These are phyloP conservation scores for Lepidurus arcticus DNA, from an alignment of 1,140 invertebrate genomes.

Conservation along the genomic window DNA sequence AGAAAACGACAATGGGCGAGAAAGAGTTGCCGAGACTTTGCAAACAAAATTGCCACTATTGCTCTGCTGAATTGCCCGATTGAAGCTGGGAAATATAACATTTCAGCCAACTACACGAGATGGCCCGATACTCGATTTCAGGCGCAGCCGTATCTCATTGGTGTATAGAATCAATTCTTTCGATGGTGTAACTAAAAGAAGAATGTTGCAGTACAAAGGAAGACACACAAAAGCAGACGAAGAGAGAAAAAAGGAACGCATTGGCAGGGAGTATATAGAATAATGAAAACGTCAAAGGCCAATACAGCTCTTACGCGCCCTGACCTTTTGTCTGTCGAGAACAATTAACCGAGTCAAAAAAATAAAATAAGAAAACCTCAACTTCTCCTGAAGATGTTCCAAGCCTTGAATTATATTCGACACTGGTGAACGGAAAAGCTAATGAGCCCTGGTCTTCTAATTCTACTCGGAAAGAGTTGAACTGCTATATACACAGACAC, in stretches of 20 bases:
- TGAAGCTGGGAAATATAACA: background rate
- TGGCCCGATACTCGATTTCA: background rate
- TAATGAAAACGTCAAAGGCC: conserved; percentile 1
- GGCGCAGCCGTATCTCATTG: background rate
- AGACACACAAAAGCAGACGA: background rate
- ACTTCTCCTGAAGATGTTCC: no score
- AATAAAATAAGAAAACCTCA: no score
- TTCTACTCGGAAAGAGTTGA: no score
- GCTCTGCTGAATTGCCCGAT: background rate
- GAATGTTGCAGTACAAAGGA: background rate
- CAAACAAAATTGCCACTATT: background rate
- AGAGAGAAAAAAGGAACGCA: background rate
- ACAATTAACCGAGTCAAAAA: no score
- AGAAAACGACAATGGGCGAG: background rate
- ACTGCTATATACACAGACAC: no score
- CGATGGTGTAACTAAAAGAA: background rate
- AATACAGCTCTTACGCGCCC: background rate
- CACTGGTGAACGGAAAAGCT: no score
- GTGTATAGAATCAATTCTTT: background rate
- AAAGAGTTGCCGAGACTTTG: background rate
- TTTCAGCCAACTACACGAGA: background rate
- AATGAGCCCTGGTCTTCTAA: no score
- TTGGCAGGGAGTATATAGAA: background rate
- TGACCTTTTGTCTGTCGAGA: background rate
- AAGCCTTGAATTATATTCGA: no score